Evolutionary conservation across 1,140 invertebrate species (phyloP).

Genomic region (Caenorhabditis briggsae): DNA sequence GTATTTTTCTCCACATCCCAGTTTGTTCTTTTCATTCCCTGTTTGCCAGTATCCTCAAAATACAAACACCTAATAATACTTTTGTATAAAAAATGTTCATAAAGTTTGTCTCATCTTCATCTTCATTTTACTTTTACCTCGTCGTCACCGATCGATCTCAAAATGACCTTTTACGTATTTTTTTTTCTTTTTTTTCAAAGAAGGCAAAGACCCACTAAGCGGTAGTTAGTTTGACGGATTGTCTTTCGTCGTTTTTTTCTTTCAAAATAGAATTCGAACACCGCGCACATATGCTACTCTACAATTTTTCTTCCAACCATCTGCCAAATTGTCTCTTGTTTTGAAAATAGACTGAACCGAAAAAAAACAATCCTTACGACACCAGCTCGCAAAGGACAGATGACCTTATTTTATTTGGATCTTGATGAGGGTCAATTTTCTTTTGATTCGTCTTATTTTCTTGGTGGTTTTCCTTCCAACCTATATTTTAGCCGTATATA

Average conservation of each 20-base stretch:
- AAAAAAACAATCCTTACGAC: not conserved
- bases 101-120: not conserved
- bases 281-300: too few species aligned
- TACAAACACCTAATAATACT: not conserved
- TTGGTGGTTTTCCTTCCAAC: too few species aligned
- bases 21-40: not conserved
- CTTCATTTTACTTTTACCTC: not conserved
- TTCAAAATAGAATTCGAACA: not conserved
- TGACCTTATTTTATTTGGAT: too few species aligned
- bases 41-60: not conserved
- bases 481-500: too few species aligned
- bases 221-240: conserved; percentile 37
- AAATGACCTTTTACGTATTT: conserved; percentile 12
- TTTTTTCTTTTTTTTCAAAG: too few species aligned
- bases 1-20: not conserved
- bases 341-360: not conserved
- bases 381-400: not conserved
- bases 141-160: not conserved
- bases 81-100: not conserved
- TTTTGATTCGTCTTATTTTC: too few species aligned
- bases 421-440: too few species aligned
- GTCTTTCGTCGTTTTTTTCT: not conserved
- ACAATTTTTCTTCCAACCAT: not conserved
- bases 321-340: too few species aligned
- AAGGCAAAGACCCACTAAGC: conserved; percentile 15